Evolutionary conservation across 2,797 vertebrate species (phyloP).

Genomic region (Hydrolagus colliei): DNA sequence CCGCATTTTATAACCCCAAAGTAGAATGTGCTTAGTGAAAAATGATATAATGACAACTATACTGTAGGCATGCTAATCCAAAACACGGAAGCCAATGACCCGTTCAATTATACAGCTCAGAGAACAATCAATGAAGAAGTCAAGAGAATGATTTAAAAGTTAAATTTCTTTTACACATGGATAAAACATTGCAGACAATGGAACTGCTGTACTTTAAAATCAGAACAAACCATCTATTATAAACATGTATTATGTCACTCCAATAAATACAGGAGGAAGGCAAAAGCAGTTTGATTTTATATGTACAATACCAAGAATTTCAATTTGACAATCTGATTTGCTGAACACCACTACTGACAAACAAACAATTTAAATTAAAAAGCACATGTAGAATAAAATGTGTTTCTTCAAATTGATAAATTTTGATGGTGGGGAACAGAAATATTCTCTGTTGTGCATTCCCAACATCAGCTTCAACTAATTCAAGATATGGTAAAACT

Average conservation of each 20-base stretch:
- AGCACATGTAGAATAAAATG: too few relatives aligned
- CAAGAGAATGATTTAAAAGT: background rate
- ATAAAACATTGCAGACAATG: background rate
- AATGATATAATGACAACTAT: background rate
- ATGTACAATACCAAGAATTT: background rate
- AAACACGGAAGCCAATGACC: background rate
- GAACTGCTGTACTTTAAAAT: background rate
- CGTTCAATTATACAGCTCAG: background rate
- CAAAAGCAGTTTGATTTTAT: background rate
- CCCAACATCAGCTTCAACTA: too few relatives aligned
- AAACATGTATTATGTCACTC: background rate
- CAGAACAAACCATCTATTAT: background rate
- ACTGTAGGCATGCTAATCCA: background rate
- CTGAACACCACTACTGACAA: too few relatives aligned
- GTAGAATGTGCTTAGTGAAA: background rate
- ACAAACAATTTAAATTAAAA: too few relatives aligned
- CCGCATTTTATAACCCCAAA: too few relatives aligned
- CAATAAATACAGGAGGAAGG: background rate
- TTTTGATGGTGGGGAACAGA: too few relatives aligned
- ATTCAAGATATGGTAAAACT: too few relatives aligned
- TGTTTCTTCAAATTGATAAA: too few relatives aligned
- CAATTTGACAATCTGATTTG: too few relatives aligned
- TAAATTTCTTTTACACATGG: background rate
- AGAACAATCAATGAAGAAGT: background rate
- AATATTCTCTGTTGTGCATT: too few relatives aligned